Percentiles rank a stretch among this genome's conserved stretches.
These are phyloP conservation scores for Saturnia japonica DNA, from an alignment of 2,888 invertebrate species.

Conservation along the genomic window DNA sequence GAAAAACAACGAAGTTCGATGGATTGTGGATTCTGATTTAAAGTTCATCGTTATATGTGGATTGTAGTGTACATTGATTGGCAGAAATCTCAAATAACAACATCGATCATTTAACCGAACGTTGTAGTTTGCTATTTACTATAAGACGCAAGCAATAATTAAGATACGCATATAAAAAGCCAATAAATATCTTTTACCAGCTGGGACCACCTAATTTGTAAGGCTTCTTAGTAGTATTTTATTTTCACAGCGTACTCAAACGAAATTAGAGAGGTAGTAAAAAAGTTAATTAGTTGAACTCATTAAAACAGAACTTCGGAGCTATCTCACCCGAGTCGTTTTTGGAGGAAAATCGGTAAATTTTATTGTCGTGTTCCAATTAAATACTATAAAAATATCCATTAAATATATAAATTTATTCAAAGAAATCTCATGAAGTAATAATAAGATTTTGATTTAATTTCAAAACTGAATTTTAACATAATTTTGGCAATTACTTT, in stretches of 20 bases:
- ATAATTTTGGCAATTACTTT: neutral
- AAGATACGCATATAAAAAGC: neutral
- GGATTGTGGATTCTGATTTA: neutral
- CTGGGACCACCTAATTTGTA: neutral
- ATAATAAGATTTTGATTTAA: neutral
- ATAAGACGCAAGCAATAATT: neutral
- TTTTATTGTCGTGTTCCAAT: neutral
- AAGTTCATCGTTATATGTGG: neutral
- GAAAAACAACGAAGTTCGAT: neutral
- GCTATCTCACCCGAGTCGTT: neutral
- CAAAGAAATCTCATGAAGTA: neutral
- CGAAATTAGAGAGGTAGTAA: conserved; percentile 11
- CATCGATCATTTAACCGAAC: neutral
- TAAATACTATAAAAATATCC: neutral
- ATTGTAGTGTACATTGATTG: neutral
- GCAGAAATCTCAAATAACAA: too few species aligned
- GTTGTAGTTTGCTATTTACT: neutral
- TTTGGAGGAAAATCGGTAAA: conserved; percentile 1
- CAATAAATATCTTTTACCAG: neutral
- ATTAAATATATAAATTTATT: too few species aligned
- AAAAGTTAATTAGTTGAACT: conserved; percentile 13
- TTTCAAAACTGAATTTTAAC: neutral
- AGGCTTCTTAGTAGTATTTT: neutral
- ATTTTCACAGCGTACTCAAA: neutral
- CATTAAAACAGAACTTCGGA: conserved; percentile 5